These are phyloP conservation scores for Andrena hattorfiana DNA, from an alignment of 2,888 invertebrate species.

Conservation along the genomic window DNA sequence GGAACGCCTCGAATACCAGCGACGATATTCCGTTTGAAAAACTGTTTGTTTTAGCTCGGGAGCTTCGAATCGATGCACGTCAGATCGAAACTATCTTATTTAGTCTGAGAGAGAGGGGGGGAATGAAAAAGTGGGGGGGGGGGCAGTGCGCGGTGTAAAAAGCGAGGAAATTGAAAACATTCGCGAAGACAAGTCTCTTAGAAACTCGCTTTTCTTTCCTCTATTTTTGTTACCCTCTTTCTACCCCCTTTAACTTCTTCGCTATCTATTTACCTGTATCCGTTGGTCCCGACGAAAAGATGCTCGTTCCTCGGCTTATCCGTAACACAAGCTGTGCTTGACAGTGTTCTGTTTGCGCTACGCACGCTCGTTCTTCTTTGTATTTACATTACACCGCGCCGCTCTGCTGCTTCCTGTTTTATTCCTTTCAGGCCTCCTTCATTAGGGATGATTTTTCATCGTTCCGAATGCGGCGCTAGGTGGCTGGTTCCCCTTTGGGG, in stretches of 20 bases:
- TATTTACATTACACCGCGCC: constrained; percentile 3
- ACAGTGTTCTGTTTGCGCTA: constrained; percentile 15
- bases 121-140: neutral
- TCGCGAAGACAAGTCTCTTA: constrained; percentile 38
- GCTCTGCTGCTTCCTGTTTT: neutral
- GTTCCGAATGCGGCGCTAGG: neutral
- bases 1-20: neutral
- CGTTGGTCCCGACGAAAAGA: constrained; percentile 13
- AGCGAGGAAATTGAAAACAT: constrained; percentile 60
- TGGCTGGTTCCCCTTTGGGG: too few relatives aligned
- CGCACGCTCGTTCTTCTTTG: constrained; percentile 2
- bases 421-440: too few relatives aligned
- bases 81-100: constrained; percentile 6
- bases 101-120: neutral
- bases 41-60: neutral
- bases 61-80: constrained; percentile 14
- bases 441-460: neutral
- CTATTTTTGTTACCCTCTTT: neutral
- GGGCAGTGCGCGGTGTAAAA: neutral
- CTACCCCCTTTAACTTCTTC: constrained; percentile 2
- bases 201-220: constrained; percentile 19
- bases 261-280: constrained; percentile 33
- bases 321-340: constrained; percentile 24
- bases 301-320: constrained; percentile 26
- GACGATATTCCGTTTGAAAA: too few relatives aligned